Evolutionary conservation across 2,113 vertebrate genomes (phyloP).

Genomic region (Neomonachus schauinslandi): DNA sequence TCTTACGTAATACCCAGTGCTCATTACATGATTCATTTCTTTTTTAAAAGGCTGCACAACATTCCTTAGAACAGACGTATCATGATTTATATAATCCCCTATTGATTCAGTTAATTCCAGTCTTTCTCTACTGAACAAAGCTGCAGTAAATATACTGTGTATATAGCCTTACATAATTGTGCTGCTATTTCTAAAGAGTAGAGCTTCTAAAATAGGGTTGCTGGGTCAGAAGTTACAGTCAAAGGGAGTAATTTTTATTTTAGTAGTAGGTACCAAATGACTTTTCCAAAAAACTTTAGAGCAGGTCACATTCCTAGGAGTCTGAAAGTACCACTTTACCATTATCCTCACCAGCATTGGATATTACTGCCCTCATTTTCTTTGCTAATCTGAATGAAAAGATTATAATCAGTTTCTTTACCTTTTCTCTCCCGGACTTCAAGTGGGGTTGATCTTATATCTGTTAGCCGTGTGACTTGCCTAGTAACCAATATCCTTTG

Average conservation of each 20-base stretch:
- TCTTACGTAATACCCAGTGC: background rate
- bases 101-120: background rate
- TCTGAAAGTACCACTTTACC: background rate
- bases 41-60: background rate
- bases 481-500: background rate
- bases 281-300: background rate
- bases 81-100: background rate
- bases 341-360: background rate
- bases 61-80: background rate
- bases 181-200: background rate
- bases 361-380: background rate
- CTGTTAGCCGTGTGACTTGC: background rate
- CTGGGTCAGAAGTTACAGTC: background rate
- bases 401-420: background rate
- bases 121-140: background rate
- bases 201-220: background rate
- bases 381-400: background rate
- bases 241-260: background rate
- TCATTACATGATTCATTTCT: background rate
- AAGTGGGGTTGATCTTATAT: background rate
- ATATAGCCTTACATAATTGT: background rate
- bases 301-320: background rate
- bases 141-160: background rate
- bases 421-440: background rate
- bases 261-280: background rate